phyloP scores from a whole-genome alignment of 2,113 vertebrate genomes.

The Microtus montanus region DNA sequence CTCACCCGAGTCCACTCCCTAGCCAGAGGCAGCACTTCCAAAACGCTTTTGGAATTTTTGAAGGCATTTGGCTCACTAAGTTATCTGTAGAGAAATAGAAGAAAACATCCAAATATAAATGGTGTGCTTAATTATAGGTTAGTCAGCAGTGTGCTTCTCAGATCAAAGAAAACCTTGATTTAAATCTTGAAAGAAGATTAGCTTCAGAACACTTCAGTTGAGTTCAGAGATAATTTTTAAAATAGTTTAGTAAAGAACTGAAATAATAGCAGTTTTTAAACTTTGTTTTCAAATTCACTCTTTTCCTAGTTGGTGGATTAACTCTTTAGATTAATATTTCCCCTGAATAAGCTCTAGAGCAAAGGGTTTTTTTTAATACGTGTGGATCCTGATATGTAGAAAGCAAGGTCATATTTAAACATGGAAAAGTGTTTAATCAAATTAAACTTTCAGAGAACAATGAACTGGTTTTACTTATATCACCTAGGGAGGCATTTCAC shows the following conservation, averaged over 20 bases:
- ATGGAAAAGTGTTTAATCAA: neutral
- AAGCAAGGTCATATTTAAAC: neutral
- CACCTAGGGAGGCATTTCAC: neutral
- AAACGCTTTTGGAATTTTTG: neutral
- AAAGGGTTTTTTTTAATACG: neutral
- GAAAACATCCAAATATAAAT: neutral
- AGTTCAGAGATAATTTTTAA: constrained; percentile 49
- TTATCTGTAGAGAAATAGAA: constrained; percentile 33
- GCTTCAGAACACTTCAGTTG: neutral
- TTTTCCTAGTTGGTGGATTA: constrained; percentile 48
- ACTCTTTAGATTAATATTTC: neutral
- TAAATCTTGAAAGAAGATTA: constrained; percentile 58
- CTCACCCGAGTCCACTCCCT: neutral
- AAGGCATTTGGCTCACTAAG: neutral
- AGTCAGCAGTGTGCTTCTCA: constrained; percentile 17
- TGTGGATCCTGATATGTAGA: neutral
- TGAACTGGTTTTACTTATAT: neutral
- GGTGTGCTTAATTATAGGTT: neutral
- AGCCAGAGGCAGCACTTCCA: neutral
- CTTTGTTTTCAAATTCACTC: constrained; percentile 19
- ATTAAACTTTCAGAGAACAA: neutral
- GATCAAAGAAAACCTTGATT: constrained; percentile 42
- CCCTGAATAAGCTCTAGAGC: neutral
- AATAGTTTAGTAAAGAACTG: constrained; percentile 10
- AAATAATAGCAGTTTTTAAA: constrained; percentile 50